A percentile compares a stretch with the other conserved stretches of the same genome.
These are phyloP conservation scores for Erythrocebus patas DNA, from an alignment of 2,113 vertebrate species.

Conservation along the genomic window DNA sequence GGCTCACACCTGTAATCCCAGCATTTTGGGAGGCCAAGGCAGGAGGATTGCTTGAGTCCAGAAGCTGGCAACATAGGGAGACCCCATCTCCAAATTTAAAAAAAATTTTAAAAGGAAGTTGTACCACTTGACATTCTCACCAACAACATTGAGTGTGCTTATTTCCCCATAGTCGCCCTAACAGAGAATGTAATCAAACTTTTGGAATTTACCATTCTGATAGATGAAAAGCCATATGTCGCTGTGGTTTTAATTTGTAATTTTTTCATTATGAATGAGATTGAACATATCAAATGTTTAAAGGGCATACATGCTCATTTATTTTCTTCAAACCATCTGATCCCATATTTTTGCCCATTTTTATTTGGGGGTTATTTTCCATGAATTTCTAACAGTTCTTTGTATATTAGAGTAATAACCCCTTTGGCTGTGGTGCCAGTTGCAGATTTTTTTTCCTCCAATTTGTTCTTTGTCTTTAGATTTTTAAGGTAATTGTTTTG, in stretches of 20 bases:
- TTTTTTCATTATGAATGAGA: neutral
- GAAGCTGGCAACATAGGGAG: too few species aligned
- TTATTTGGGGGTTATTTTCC: neutral
- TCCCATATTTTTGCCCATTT: neutral
- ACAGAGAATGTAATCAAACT: neutral
- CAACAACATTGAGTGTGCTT: neutral
- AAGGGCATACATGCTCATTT: neutral
- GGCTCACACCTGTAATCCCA: too few species aligned
- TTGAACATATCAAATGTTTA: neutral
- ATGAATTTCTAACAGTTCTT: neutral
- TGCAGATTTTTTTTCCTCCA: neutral
- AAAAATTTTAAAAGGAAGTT: neutral
- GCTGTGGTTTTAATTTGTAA: neutral
- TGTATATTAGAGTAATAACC: neutral
- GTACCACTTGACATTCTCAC: neutral
- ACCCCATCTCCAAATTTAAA: too few species aligned
- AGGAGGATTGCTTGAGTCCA: too few species aligned
- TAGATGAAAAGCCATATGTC: neutral
- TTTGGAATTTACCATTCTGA: neutral
- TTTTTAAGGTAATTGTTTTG: neutral
- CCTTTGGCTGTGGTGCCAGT: neutral
- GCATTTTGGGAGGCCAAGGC: too few species aligned
- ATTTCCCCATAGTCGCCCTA: neutral
- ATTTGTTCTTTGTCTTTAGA: neutral
- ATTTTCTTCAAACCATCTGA: neutral